Percentiles rank a stretch among this genome's conserved stretches.
phyloP scores from a whole-genome alignment of 2,888 invertebrate genomes.

The Diploptera punctata region DNA sequence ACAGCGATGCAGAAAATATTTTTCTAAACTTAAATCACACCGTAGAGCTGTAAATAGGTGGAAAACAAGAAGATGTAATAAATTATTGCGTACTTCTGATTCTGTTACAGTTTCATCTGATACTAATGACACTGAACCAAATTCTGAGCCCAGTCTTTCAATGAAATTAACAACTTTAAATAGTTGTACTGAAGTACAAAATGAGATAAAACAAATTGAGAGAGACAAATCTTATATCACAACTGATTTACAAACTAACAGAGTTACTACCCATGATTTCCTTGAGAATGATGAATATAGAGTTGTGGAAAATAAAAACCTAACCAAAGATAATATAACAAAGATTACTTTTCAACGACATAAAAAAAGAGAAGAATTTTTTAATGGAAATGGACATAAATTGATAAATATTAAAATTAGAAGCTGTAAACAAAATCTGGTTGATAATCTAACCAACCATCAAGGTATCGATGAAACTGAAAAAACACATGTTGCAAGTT shows the following conservation, averaged over 20 bases:
- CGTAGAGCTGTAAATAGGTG: neutral
- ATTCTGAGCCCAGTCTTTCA: neutral
- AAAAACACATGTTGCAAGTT: too few relatives aligned
- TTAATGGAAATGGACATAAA: neutral
- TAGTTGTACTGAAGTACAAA: neutral
- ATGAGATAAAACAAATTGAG: neutral
- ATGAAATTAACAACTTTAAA: slow-evolving; percentile 15
- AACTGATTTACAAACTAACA: too few relatives aligned
- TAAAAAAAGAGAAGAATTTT: slow-evolving; percentile 13
- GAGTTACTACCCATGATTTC: neutral
- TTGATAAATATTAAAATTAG: neutral
- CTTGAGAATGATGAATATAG: slow-evolving; percentile 8
- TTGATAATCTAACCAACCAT: too few relatives aligned
- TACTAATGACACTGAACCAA: neutral
- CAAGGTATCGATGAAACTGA: too few relatives aligned
- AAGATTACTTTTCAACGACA: slow-evolving; percentile 33
- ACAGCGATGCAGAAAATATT: neutral
- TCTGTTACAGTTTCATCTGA: neutral
- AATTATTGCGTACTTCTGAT: too few relatives aligned
- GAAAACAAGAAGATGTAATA: neutral
- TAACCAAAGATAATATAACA: slow-evolving; percentile 30
- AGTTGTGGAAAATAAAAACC: slow-evolving; percentile 32
- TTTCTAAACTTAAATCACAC: neutral
- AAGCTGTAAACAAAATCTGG: too few relatives aligned
- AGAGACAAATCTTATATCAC: neutral